These are phyloP conservation scores for Onchidella celtica DNA, from an alignment of 2,888 invertebrate species.

Conservation along the genomic window DNA sequence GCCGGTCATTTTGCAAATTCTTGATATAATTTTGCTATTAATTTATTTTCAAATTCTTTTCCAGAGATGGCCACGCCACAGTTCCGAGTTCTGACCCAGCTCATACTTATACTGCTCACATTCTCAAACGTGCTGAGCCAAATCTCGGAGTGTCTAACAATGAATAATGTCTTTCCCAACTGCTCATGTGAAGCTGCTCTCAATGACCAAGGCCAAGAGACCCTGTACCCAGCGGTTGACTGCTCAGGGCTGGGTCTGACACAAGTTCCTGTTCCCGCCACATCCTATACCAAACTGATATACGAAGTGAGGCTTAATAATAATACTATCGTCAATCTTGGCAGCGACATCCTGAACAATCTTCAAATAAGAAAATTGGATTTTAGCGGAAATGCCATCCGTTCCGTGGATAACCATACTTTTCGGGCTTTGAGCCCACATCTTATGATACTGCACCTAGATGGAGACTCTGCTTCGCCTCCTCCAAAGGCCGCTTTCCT, in stretches of 20 bases:
- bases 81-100: no score
- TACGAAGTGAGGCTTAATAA: slow-evolving; percentile 30
- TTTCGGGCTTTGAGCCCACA: neutral
- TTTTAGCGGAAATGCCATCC: slow-evolving; percentile 18
- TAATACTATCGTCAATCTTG: slow-evolving; percentile 18
- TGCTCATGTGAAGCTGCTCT: neutral
- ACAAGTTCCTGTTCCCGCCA: neutral
- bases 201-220: no score
- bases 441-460: slow-evolving; percentile 3
- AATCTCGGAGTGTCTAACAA: neutral
- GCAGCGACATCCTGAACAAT: neutral
- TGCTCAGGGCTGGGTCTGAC: slow-evolving; percentile 3
- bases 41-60: no score
- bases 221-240: neutral
- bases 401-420: neutral
- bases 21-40: no score
- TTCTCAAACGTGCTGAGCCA: neutral
- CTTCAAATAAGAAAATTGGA: slow-evolving; percentile 19
- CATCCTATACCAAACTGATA: neutral
- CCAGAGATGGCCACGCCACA: no score
- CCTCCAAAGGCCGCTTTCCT: slow-evolving; percentile 2
- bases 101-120: neutral
- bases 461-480: slow-evolving; percentile 1
- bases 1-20: no score
- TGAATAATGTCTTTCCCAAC: neutral